A percentile compares a stretch with the other conserved stretches of the same genome.
phyloP scores from a whole-genome alignment of 2,797 vertebrate genomes.

The Rhadinocentrus ornatus region DNA sequence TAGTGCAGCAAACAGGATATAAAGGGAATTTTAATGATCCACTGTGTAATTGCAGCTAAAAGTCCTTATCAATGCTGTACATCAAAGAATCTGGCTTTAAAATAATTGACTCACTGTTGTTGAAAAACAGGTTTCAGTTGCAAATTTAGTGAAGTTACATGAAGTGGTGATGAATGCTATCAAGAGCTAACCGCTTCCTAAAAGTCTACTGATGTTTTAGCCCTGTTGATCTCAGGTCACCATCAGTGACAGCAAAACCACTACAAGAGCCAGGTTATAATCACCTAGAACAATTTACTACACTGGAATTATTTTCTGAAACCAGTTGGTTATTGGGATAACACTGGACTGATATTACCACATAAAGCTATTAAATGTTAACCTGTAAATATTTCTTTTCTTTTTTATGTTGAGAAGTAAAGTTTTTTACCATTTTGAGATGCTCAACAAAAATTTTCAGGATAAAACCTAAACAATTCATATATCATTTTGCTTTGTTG shows the following conservation, averaged over 20 bases:
- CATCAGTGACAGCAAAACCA: neutral
- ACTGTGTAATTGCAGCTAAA: neutral
- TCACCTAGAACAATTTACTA: too few relatives aligned
- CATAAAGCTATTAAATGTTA: neutral
- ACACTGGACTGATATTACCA: neutral
- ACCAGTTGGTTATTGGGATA: neutral
- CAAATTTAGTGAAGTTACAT: neutral
- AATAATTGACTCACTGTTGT: neutral
- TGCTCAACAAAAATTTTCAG: neutral
- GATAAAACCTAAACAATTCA: neutral
- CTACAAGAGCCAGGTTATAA: neutral
- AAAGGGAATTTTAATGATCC: neutral
- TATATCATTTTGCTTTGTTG: neutral
- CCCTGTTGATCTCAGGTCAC: neutral
- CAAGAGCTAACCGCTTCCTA: neutral
- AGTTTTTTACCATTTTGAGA: neutral
- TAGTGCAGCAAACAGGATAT: neutral
- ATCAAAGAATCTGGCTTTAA: neutral
- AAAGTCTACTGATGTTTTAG: neutral
- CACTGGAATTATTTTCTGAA: neutral
- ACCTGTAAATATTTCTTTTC: constrained; percentile 51
- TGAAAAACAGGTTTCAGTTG: neutral
- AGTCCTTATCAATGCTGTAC: neutral
- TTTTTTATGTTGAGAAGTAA: neutral
- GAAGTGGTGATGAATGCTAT: neutral